Evolutionary conservation across 2,113 vertebrate genomes (phyloP), one percentile per base, ranked within the genome.

Genomic region (Perognathus longimembris): DNA sequence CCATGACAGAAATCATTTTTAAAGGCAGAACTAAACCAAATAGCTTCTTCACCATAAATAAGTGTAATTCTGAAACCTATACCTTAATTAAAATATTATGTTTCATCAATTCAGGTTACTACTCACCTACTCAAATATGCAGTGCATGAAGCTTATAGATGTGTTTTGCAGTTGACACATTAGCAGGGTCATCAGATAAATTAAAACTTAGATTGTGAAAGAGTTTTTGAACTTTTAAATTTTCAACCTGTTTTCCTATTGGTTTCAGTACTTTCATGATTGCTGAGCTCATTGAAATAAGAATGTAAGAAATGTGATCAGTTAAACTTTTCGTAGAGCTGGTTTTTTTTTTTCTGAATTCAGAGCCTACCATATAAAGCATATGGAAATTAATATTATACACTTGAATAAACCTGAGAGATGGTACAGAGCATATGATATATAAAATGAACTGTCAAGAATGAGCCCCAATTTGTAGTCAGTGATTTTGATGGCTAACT

Each of bases 331-430:
- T 69, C 4, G 67, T 79, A 45, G 9, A 75, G 10, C 32, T 66
- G 26, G 2, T 67, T 76, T 85, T 34, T 67, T 76, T 85, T 34
- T 66, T 82, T 84, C 45, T 11, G 21, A 81, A 20, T 70, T 96
- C 36, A 74, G 14, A 89, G 18, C 28, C 61, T 64, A 78, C 10
- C 32, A 88, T 59, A 30, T 54, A 85, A 26, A 74, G 22, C 77
- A 3, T 8, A 66, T 14, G 2, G n/a, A 73, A 24, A 67, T 32
- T 57, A 32, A 1, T 28, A 45, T 38, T 45, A 36, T 42, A 38
- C 5, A 79, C 63, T 90, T 92, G 59, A 79, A 40, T 76, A 93
- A 73, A 24, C 12, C 28, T 59, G 17, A 67, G 92, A 93, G 76
- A 26, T 71, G 30, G 26, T 64, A 34, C 15, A 71, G 6, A 54